A percentile compares a stretch with the other conserved stretches of the same genome.
These are phyloP conservation scores for Epinephelus malabaricus DNA, from an alignment of 2,797 vertebrate species.

Conservation along the genomic window DNA sequence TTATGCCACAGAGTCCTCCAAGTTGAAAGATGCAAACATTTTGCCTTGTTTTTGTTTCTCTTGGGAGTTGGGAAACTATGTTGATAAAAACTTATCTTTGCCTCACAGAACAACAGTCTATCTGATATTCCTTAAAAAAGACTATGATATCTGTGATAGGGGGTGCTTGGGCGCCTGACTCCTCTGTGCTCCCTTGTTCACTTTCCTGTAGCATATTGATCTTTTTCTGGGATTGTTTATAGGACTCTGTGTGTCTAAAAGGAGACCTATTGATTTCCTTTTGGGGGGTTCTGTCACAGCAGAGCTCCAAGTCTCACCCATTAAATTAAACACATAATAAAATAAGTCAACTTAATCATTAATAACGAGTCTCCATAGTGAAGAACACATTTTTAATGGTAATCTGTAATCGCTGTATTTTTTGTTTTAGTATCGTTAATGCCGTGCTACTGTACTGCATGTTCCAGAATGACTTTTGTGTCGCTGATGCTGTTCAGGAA, in stretches of 20 bases:
- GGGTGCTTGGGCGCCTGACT: slow-evolving; percentile 63
- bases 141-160: slow-evolving; percentile 67
- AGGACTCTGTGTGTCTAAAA: slow-evolving; percentile 74
- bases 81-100: slow-evolving; percentile 74
- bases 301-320: slow-evolving; percentile 41
- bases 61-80: slow-evolving; percentile 62
- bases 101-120: slow-evolving; percentile 65
- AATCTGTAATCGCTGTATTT: not conserved
- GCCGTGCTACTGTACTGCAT: not conserved
- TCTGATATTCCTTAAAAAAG: slow-evolving; percentile 68
- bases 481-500: not conserved
- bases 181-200: slow-evolving; percentile 72
- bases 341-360: slow-evolving; percentile 57
- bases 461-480: not conserved
- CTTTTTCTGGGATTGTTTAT: slow-evolving; percentile 78
- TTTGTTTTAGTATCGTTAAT: not conserved
- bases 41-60: slow-evolving; percentile 67
- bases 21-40: slow-evolving; percentile 61
- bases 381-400: slow-evolving; percentile 10
- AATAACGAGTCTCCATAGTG: slow-evolving; percentile 16
- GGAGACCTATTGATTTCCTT: slow-evolving; percentile 78
- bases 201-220: slow-evolving; percentile 81
- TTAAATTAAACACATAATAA: slow-evolving; percentile 61
- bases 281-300: slow-evolving; percentile 68
- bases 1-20: slow-evolving; percentile 37